These are phyloP conservation scores for Trichopoda pennipes DNA, from an alignment of 2,888 invertebrate genomes.

Conservation along the genomic window DNA sequence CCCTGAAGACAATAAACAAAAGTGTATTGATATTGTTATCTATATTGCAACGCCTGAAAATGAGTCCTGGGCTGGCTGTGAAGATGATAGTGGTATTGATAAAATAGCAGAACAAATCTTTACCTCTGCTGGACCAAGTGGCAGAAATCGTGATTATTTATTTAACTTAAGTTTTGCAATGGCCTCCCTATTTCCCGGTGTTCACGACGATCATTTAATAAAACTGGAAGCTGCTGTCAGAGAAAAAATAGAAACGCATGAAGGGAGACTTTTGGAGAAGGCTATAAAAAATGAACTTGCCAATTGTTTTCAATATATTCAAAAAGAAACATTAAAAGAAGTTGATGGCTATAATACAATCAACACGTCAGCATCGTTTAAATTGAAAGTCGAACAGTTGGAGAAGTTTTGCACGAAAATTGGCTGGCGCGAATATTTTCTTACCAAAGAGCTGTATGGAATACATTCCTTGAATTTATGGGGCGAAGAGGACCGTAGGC, in stretches of 20 bases:
- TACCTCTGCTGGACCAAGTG: constrained; percentile 90
- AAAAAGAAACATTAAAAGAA: constrained; percentile 46
- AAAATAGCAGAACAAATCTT: constrained; percentile 91
- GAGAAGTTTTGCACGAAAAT: constrained; percentile 66
- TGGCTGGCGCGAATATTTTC: constrained; percentile 74
- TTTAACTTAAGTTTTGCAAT: constrained; percentile 91
- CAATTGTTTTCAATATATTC: constrained; percentile 60
- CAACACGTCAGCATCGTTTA: neutral
- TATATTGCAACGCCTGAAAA: constrained; percentile 93
- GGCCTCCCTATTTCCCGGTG: constrained; percentile 87
- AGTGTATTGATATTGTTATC: constrained; percentile 69
- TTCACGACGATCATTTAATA: constrained; percentile 89
- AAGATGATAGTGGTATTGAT: constrained; percentile 83
- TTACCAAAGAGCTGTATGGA: constrained; percentile 63
- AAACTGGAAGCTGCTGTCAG: constrained; percentile 85
- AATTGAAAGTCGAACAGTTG: constrained; percentile 70
- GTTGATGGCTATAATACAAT: constrained; percentile 19
- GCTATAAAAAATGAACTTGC: constrained; percentile 72
- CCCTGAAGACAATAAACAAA: constrained; percentile 67
- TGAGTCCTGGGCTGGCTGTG: constrained; percentile 87
- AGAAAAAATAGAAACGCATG: constrained; percentile 72
- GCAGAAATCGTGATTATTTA: constrained; percentile 94
- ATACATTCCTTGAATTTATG: constrained; percentile 59
- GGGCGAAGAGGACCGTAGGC: constrained; percentile 53
- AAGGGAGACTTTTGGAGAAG: constrained; percentile 68